Conservation (phyloP, 2,888 invertebrate genomes). For the Meloe dianella region DNA sequence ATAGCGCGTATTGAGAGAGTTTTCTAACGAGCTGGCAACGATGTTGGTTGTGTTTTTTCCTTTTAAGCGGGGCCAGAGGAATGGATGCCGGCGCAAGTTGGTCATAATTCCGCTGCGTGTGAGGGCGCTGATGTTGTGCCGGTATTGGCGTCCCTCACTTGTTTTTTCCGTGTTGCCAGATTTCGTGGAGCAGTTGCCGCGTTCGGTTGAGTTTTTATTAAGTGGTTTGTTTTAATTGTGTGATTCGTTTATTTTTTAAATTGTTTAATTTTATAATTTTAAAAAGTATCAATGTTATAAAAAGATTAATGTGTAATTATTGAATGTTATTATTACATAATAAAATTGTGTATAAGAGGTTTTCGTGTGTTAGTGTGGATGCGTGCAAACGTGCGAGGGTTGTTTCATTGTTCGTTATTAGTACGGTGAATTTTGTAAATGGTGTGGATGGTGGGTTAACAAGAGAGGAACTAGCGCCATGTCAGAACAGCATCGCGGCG, state of each 20-base stretch:
- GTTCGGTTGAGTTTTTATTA: constrained; percentile 38
- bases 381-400: constrained; percentile 28
- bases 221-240: constrained; percentile 36
- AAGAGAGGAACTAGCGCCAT: constrained; percentile 50
- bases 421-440: constrained; percentile 11
- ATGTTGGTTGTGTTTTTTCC: neutral
- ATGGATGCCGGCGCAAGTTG: constrained; percentile 37
- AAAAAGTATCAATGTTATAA: neutral
- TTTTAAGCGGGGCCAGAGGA: constrained; percentile 51
- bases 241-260: constrained; percentile 31
- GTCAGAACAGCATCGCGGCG: constrained; percentile 71
- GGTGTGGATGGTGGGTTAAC: constrained; percentile 27
- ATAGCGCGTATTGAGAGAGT: neutral
- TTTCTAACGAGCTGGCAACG: neutral
- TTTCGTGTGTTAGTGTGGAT: constrained; percentile 15
- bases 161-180: constrained; percentile 60
- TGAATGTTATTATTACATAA: constrained; percentile 18
- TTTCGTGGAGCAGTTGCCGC: constrained; percentile 53
- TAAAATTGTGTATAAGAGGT: constrained; percentile 15
- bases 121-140: constrained; percentile 53
- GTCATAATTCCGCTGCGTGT: constrained; percentile 55
- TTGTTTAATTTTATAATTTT: constrained; percentile 24
- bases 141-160: constrained; percentile 57
- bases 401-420: constrained; percentile 18
- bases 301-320: neutral